Evolutionary conservation across 2,797 vertebrate species (phyloP).

Genomic region (Botia kubotai): DNA sequence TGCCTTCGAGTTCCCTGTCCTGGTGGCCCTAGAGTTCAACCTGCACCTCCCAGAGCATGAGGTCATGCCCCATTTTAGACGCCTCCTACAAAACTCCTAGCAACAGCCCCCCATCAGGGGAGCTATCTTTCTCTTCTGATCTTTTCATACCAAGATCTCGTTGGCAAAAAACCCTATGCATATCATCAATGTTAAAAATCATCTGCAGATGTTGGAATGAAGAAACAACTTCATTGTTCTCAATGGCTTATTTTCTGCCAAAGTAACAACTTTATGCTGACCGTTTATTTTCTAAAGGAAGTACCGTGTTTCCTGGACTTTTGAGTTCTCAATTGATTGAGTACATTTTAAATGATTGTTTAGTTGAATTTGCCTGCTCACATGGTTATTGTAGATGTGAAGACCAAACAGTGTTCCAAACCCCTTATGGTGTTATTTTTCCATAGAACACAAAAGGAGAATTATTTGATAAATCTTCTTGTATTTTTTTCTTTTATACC

Average conservation of each 20-base stretch:
- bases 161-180: conserved; percentile 14
- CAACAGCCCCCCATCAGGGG: conserved; percentile 77
- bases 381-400: background rate
- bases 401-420: background rate
- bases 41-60: conserved; percentile 95
- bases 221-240: conserved; percentile 49
- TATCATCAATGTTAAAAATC: conserved; percentile 40
- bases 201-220: conserved; percentile 42
- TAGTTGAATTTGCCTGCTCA: conserved; percentile 52
- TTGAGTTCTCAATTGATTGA: conserved; percentile 51
- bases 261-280: conserved; percentile 65
- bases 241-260: conserved; percentile 76
- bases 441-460: background rate
- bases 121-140: conserved; percentile 69
- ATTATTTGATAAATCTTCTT: background rate
- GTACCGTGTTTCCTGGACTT: conserved; percentile 43
- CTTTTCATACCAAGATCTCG: background rate
- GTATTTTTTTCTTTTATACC: background rate
- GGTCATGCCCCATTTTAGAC: conserved; percentile 98
- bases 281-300: conserved; percentile 36
- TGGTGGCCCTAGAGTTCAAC: conserved; percentile 97
- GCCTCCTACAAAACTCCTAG: conserved; percentile 94
- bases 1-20: conserved; percentile 95
- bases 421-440: background rate
- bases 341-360: conserved; percentile 54